These are phyloP conservation scores for Cybosia mesomella DNA, from an alignment of 2,888 invertebrate species.

Conservation along the genomic window DNA sequence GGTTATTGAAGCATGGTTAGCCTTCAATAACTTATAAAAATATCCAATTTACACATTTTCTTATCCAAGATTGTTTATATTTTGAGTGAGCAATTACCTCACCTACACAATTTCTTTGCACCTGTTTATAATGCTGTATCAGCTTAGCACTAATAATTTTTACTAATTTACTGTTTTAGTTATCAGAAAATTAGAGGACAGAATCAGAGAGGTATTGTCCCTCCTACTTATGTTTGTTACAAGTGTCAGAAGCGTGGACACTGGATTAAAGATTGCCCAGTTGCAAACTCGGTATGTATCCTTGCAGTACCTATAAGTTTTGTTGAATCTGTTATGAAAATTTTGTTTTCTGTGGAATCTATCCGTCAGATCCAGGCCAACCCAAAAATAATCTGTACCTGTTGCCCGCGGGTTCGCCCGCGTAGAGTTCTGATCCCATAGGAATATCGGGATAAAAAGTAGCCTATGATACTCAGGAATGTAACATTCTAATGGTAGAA, in stretches of 20 bases:
- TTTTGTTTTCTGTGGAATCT: too few relatives aligned
- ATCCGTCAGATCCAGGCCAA: too few relatives aligned
- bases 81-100: background rate
- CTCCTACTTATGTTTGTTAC: constrained; percentile 96
- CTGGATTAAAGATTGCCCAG: constrained; percentile 98
- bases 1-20: too few relatives aligned
- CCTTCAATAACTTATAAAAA: too few relatives aligned
- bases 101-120: background rate
- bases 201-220: constrained; percentile 95
- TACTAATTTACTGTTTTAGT: constrained; percentile 84
- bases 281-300: constrained; percentile 82
- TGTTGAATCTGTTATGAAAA: background rate
- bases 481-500: too few relatives aligned
- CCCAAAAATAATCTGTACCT: too few relatives aligned
- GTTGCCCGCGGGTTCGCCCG: too few relatives aligned
- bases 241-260: constrained; percentile 98
- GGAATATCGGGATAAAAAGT: too few relatives aligned
- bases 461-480: too few relatives aligned
- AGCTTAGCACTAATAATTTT: background rate
- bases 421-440: too few relatives aligned
- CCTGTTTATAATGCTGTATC: background rate
- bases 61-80: background rate
- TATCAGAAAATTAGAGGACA: constrained; percentile 96
- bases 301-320: background rate
- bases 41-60: background rate